These are phyloP conservation scores for Onychomys leucogaster DNA, from an alignment of 2,797 vertebrate genomes.

Conservation along the genomic window DNA sequence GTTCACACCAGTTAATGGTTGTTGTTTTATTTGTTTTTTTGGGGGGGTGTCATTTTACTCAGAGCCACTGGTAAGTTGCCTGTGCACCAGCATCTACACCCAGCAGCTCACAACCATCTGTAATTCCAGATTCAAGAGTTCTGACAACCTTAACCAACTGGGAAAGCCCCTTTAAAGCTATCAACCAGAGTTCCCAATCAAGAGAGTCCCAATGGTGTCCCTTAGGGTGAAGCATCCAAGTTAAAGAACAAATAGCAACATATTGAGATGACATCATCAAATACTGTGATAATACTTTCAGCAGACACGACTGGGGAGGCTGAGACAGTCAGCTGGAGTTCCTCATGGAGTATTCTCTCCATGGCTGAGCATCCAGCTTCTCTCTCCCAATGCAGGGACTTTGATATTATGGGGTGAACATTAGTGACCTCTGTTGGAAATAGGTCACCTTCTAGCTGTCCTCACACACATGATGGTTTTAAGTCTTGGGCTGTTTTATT, in stretches of 20 bases:
- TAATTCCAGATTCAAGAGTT: neutral
- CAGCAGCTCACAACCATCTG: neutral
- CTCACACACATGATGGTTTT: neutral
- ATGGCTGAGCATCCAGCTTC: too few relatives aligned
- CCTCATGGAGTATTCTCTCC: neutral
- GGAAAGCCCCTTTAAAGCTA: neutral
- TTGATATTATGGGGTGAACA: neutral
- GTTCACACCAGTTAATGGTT: neutral
- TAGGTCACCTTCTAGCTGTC: neutral
- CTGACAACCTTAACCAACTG: neutral
- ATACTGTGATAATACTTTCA: neutral
- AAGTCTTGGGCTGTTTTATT: neutral
- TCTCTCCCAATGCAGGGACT: neutral
- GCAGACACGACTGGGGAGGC: neutral
- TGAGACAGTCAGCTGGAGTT: neutral
- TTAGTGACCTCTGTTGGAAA: neutral
- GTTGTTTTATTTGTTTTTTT: neutral
- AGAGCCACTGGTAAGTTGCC: neutral
- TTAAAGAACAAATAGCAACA: neutral
- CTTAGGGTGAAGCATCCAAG: neutral
- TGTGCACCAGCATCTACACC: neutral
- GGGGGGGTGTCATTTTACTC: neutral
- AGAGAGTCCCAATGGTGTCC: neutral
- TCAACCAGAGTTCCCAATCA: neutral
- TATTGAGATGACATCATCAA: neutral